Percentiles rank a stretch among this genome's conserved stretches.
phyloP scores from a whole-genome alignment of 2,888 invertebrate genomes.

The Mellilla xanthometata region DNA sequence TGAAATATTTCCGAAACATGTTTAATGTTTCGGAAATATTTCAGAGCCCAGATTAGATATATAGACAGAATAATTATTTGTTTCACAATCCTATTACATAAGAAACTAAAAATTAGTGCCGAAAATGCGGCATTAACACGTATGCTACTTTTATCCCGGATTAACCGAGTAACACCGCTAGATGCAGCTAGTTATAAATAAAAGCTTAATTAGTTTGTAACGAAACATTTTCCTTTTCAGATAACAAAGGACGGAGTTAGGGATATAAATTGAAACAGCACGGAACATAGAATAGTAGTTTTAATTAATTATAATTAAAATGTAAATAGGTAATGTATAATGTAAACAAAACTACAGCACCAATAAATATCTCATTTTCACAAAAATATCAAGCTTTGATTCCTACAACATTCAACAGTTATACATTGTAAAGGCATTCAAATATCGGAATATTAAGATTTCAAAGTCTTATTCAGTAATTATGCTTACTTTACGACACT shows the following conservation, averaged over 20 bases:
- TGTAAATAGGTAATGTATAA: slow-evolving; percentile 68
- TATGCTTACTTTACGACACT: slow-evolving; percentile 71
- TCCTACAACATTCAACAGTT: slow-evolving; percentile 66
- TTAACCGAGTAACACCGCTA: too few species aligned
- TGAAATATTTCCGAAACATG: too few species aligned
- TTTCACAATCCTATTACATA: too few species aligned
- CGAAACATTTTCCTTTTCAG: slow-evolving; percentile 61
- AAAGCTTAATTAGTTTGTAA: too few species aligned
- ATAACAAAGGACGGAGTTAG: slow-evolving; percentile 76
- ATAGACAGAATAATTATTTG: too few species aligned
- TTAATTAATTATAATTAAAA: slow-evolving; percentile 64
- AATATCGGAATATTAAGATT: slow-evolving; percentile 49
- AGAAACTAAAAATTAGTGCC: too few species aligned
- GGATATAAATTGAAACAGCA: slow-evolving; percentile 53
- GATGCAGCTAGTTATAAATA: too few species aligned
- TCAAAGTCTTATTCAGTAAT: slow-evolving; percentile 57
- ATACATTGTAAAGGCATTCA: slow-evolving; percentile 73
- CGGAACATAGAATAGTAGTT: slow-evolving; percentile 57
- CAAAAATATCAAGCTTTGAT: slow-evolving; percentile 76
- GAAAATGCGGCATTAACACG: too few species aligned
- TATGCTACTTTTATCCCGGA: too few species aligned
- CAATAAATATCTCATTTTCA: slow-evolving; percentile 81
- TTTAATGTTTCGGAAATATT: too few species aligned
- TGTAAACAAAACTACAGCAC: slow-evolving; percentile 80
- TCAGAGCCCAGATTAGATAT: too few species aligned